Evolutionary conservation across 2,797 vertebrate species (phyloP).

Genomic region (Chlorospingus flavigularis): DNA sequence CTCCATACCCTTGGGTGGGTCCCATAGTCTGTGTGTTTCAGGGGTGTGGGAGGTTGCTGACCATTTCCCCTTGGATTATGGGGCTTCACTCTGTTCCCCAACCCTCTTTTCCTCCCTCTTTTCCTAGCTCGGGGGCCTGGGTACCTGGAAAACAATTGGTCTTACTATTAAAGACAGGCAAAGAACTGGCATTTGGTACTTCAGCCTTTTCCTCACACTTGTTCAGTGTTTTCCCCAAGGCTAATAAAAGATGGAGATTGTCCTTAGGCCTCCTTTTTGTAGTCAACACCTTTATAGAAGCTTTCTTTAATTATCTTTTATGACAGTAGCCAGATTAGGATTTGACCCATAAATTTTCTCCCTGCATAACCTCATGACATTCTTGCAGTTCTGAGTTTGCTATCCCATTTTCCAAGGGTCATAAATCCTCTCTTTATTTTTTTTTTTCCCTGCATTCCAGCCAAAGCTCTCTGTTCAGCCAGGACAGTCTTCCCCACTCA

Average conservation of each 20-base stretch:
- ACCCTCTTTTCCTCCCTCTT: not conserved
- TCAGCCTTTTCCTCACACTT: not conserved
- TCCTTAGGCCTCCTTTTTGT: not conserved
- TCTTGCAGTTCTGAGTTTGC: not conserved
- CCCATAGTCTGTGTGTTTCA: not conserved
- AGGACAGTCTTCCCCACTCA: rapidly evolving
- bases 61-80: not conserved
- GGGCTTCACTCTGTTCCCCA: not conserved
- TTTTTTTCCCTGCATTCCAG: not conserved
- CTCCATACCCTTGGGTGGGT: not conserved
- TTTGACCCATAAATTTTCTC: not conserved
- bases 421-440: not conserved
- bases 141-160: not conserved
- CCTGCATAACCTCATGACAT: not conserved
- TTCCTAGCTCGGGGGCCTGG: not conserved
- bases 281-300: no score
- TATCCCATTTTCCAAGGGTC: not conserved
- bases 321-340: not conserved
- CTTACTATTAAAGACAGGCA: not conserved
- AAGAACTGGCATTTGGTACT: not conserved
- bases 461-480: not conserved
- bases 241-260: not conserved
- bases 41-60: not conserved
- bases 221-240: not conserved
- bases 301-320: not conserved